These are phyloP conservation scores for Antheraea assamensis DNA, from an alignment of 2,888 invertebrate species.

Conservation along the genomic window DNA sequence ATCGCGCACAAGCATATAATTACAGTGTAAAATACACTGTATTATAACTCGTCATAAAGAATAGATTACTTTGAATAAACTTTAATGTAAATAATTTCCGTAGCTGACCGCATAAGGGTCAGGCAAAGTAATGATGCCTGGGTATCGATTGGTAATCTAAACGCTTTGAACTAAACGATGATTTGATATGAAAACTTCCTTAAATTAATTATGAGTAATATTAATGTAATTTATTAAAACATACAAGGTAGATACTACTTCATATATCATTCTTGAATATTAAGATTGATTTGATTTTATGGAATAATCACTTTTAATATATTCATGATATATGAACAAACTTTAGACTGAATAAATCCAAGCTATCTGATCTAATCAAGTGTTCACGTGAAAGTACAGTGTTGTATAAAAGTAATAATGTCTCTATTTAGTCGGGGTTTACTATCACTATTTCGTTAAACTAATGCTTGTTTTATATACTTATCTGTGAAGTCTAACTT, in stretches of 20 bases:
- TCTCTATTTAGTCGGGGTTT: not conserved
- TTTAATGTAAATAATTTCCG: not conserved
- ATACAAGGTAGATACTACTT: conserved; percentile 27
- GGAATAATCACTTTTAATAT: too few species aligned
- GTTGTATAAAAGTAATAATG: not conserved
- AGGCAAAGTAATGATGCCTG: conserved; percentile 11
- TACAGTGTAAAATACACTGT: conserved; percentile 7
- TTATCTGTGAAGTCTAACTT: too few species aligned
- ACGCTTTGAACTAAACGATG: conserved; percentile 14
- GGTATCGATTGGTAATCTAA: conserved; percentile 17
- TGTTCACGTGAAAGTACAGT: not conserved
- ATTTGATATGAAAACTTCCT: conserved; percentile 19
- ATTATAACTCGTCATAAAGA: not conserved
- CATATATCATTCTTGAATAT: not conserved
- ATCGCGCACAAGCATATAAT: not conserved
- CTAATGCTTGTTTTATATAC: too few species aligned
- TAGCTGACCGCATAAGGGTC: conserved; percentile 17
- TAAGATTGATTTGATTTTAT: too few species aligned
- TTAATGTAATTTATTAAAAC: not conserved
- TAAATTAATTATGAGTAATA: not conserved
- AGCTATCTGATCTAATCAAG: not conserved
- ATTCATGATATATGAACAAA: not conserved
- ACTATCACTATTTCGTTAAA: not conserved
- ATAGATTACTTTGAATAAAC: not conserved
- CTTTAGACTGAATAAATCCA: not conserved